Conservation (phyloP, 2,888 invertebrate genomes). For the Andrena hattorfiana region DNA sequence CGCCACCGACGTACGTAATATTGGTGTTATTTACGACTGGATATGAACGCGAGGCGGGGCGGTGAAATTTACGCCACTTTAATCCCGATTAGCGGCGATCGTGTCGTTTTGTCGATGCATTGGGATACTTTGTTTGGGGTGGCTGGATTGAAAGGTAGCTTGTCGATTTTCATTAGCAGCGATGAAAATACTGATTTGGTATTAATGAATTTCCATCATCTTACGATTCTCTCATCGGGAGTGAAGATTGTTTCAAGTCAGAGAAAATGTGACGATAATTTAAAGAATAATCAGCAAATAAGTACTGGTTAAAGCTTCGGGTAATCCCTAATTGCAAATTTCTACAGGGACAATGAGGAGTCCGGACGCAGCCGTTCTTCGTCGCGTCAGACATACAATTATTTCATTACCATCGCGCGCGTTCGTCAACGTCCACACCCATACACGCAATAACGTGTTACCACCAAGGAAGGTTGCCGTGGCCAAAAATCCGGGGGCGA, state of each 20-base stretch:
- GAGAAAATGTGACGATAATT: too few relatives aligned
- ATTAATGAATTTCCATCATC: not conserved
- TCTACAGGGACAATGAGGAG: too few relatives aligned
- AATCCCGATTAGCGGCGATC: constrained; percentile 40
- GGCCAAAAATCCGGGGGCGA: constrained; percentile 51
- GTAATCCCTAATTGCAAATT: too few relatives aligned
- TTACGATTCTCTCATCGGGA: not conserved
- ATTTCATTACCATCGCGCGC: constrained; percentile 6
- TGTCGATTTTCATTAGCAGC: not conserved
- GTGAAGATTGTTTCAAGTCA: too few relatives aligned
- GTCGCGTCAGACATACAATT: constrained; percentile 7
- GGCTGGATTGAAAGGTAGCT: not conserved
- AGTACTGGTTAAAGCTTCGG: too few relatives aligned
- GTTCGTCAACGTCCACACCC: not conserved
- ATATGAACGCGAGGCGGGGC: not conserved
- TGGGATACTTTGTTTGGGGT: not conserved
- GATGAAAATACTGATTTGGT: not conserved
- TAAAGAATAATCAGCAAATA: too few relatives aligned
- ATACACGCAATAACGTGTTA: not conserved
- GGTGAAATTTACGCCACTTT: constrained; percentile 47
- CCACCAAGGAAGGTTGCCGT: constrained; percentile 34
- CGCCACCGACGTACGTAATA: constrained; percentile 56
- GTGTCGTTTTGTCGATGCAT: constrained; percentile 17
- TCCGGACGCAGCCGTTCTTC: not conserved
- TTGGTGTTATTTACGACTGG: constrained; percentile 59